phyloP scores from a whole-genome alignment of 2,888 invertebrate genomes.

The Gymnocheta viridis region DNA sequence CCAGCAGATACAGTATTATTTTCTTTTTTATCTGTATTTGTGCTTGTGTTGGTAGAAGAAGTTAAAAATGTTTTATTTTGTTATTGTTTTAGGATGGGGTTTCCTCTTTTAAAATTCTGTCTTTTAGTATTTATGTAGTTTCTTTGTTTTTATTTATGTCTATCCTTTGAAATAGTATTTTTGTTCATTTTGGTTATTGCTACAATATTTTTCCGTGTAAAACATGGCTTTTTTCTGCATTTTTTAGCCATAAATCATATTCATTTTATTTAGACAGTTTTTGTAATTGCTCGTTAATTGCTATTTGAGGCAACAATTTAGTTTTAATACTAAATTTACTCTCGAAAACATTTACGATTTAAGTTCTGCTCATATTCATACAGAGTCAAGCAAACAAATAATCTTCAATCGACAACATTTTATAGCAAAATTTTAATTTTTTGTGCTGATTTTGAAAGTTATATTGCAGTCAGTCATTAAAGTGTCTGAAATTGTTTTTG shows the following conservation, averaged over 20 bases:
- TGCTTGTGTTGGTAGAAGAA: not conserved
- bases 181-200: constrained; percentile 1
- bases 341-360: constrained; percentile 43
- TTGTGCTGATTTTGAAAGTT: constrained; percentile 30
- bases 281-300: constrained; percentile 67
- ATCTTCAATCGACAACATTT: constrained; percentile 54
- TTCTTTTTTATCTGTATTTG: not conserved
- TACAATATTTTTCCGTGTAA: constrained; percentile 48
- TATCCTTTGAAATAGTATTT: constrained; percentile 5
- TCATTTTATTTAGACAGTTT: constrained; percentile 66
- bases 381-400: constrained; percentile 32
- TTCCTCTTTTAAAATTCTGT: constrained; percentile 25
- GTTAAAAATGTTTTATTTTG: constrained; percentile 3
- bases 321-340: constrained; percentile 62
- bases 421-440: constrained; percentile 45
- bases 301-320: constrained; percentile 68
- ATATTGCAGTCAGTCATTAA: constrained; percentile 53
- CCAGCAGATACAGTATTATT: not conserved
- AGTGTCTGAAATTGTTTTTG: constrained; percentile 59
- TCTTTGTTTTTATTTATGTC: not conserved
- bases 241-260: constrained; percentile 63
- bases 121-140: not conserved
- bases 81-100: constrained; percentile 28
- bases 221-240: constrained; percentile 38
- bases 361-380: constrained; percentile 28